Evolutionary conservation across 2,888 invertebrate species (phyloP).

Genomic region (Amphiduros pacificus): DNA sequence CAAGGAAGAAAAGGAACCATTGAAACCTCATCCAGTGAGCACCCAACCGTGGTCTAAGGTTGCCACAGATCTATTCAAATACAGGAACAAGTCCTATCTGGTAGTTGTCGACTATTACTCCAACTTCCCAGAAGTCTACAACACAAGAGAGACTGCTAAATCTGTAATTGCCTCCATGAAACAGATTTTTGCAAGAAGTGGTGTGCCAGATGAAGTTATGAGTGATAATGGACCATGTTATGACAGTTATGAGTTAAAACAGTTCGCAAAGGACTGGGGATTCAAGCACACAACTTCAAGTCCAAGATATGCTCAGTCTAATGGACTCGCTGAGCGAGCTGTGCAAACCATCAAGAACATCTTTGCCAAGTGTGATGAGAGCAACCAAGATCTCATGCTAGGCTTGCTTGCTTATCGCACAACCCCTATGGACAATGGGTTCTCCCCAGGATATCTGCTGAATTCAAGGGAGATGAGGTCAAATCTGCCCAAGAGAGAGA

Average conservation of each 20-base stretch:
- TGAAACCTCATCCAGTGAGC: constrained; percentile 20
- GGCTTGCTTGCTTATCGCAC: too few relatives aligned
- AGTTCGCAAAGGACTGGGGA: constrained; percentile 8
- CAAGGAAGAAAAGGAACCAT: constrained; percentile 13
- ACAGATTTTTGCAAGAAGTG: constrained; percentile 26
- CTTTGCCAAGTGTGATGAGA: constrained; percentile 13
- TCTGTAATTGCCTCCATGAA: constrained; percentile 17
- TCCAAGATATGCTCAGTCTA: constrained; percentile 29
- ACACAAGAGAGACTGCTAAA: constrained; percentile 2
- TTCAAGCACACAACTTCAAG: constrained; percentile 23
- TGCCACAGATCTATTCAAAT: constrained; percentile 18
- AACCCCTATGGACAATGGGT: too few relatives aligned
- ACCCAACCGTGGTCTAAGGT: constrained; percentile 14
- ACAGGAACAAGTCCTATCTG: constrained; percentile 11
- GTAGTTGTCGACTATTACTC: constrained; percentile 20
- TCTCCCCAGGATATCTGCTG: too few relatives aligned
- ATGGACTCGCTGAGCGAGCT: constrained; percentile 31
- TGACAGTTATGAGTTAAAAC: constrained; percentile 23
- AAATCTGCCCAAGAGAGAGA: too few relatives aligned
- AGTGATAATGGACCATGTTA: constrained; percentile 34
- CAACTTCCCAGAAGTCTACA: constrained; percentile 11
- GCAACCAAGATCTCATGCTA: background rate
- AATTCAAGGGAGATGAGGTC: too few relatives aligned
- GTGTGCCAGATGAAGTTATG: constrained; percentile 25
- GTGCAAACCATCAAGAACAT: constrained; percentile 24